Base-by-base conservation (phyloP, 2,888 invertebrate genomes). In the Limnephilus auricula region DNA sequence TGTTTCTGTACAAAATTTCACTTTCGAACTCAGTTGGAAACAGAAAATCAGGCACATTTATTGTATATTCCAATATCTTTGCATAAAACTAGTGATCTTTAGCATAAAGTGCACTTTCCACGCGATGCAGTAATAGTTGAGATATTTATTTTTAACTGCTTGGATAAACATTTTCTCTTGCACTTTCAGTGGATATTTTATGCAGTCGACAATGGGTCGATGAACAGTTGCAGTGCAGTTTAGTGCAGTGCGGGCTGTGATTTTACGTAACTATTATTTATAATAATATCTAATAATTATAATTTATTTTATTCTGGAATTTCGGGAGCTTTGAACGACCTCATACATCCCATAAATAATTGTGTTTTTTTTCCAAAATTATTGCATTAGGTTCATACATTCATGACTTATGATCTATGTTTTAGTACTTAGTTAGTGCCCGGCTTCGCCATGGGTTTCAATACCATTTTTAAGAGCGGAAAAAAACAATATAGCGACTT, bases 111-210 rank as follows among this genome's bases (percentile, higher is more conserved):
- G 78, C 87, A 79, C 87, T 88, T 88, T 88, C 87, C 65, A 79
- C 87, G 87, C 79, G 87, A 79, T 88, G 87, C 87, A 88, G 34
- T 87, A 78, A 32, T 65, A 18, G 79, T 78, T 78, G 34, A 78
- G 87, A 88, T 88, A 88, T 34, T 34, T 88, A 88, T 88, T 88
- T 88, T 88, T 30, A 88, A 88, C 87, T 88, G 87, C 78, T 78
- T 78, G 78, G 79, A 88, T 88, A 79, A 15, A 88, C 87, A 88
- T 88, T 88, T 88, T 88, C 87, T 88, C 87, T 79, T 88, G 78
- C 87, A 78, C 87, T 88, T 88, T 88, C 87, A 88, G 79, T 45
- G 86, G 45, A 25, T 88, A 85, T 12, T 50, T 85, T 50, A 45
- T 65, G 78, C 87, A 79, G 79, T 78, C 87, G 78, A 88, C 87